Percentiles rank a stretch among this genome's conserved stretches.
Evolutionary conservation across 2,888 invertebrate species (phyloP).

Genomic region (Aelia acuminata): DNA sequence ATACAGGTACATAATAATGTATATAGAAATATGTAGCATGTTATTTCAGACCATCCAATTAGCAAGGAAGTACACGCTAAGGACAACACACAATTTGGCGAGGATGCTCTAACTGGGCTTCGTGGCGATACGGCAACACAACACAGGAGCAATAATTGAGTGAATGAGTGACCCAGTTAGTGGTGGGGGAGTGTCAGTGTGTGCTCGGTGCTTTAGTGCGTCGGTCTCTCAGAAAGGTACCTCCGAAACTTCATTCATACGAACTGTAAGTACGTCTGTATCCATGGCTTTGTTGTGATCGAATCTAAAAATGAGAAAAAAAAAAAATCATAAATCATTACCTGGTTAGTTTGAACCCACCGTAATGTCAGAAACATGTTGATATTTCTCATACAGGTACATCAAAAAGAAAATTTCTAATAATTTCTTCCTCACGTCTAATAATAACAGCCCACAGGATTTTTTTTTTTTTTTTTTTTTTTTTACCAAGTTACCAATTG

Average conservation of each 20-base stretch:
- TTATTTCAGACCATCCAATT: background rate
- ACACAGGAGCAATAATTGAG: background rate
- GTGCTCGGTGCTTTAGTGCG: background rate
- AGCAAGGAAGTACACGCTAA: background rate
- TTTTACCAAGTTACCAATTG: no score
- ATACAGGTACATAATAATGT: no score
- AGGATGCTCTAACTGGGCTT: background rate
- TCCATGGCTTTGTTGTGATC: background rate
- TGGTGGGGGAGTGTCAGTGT: background rate
- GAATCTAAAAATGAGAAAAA: background rate
- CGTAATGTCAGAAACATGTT: no score
- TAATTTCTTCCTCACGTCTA: no score
- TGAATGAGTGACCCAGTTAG: constrained; percentile 21
- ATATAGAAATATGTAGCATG: background rate
- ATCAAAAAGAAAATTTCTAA: no score
- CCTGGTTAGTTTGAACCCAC: no score
- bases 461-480: no score
- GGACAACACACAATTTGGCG: background rate
- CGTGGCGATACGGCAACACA: background rate
- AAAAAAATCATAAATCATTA: no score
- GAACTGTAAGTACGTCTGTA: background rate
- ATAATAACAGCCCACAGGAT: no score
- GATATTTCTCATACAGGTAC: no score
- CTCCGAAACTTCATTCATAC: background rate
- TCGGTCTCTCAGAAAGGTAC: background rate